Percentiles rank a stretch among this genome's conserved stretches.
These are phyloP conservation scores for Drosophila sulfurigaster DNA, from an alignment of 1,140 invertebrate species.

Conservation along the genomic window DNA sequence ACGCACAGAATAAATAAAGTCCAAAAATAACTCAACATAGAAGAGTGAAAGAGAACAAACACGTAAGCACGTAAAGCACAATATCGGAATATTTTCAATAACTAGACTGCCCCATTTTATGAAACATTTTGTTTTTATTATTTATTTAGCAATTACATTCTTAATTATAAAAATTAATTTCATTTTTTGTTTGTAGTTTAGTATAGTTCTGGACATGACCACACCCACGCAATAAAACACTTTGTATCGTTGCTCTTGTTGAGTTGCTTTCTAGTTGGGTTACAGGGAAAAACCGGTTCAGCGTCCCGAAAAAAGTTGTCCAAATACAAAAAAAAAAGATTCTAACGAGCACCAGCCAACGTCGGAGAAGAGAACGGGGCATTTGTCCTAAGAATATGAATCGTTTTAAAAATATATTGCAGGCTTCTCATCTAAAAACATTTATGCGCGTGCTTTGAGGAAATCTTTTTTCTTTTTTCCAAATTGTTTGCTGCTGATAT, in stretches of 20 bases:
- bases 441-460: slow-evolving; percentile 13
- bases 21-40: slow-evolving; percentile 58
- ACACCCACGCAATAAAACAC: slow-evolving; percentile 34
- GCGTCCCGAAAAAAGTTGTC: slow-evolving; percentile 38
- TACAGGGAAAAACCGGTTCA: slow-evolving; percentile 34
- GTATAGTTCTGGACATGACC: slow-evolving; percentile 32
- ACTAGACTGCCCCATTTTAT: not conserved
- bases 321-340: slow-evolving; percentile 31
- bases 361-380: slow-evolving; percentile 5
- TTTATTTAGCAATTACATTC: slow-evolving; percentile 63
- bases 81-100: slow-evolving; percentile 10
- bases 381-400: slow-evolving; percentile 8
- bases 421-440: slow-evolving; percentile 18
- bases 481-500: not conserved
- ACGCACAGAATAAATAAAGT: slow-evolving; percentile 25
- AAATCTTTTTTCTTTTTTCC: slow-evolving; percentile 23
- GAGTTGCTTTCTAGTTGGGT: slow-evolving; percentile 36
- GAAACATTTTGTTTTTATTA: slow-evolving; percentile 64
- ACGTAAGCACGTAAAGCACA: slow-evolving; percentile 6
- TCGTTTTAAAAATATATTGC: slow-evolving; percentile 58
- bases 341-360: slow-evolving; percentile 23
- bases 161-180: slow-evolving; percentile 54
- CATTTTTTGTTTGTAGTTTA: slow-evolving; percentile 34
- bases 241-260: slow-evolving; percentile 21
- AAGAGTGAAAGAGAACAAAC: slow-evolving; percentile 15